A percentile compares a stretch with the other conserved stretches of the same genome.
Evolutionary conservation across 2,113 vertebrate species (phyloP).

Genomic region (Tor tambroides): DNA sequence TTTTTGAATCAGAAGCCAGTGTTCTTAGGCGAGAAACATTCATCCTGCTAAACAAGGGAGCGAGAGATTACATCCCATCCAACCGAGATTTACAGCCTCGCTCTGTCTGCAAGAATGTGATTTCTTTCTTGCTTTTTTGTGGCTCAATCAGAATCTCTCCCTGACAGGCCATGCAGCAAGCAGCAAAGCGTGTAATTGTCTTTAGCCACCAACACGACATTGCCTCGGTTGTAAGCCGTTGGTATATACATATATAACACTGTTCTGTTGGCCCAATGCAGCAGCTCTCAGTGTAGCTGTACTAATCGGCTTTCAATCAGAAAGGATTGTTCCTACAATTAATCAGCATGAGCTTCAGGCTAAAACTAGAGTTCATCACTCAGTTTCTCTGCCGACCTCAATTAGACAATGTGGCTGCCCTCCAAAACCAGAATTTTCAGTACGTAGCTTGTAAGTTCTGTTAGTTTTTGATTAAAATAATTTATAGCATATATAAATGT

Average conservation of each 20-base stretch:
- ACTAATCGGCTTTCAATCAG: slow-evolving; percentile 20
- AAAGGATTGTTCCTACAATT: slow-evolving; percentile 19
- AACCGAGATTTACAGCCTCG: slow-evolving; percentile 52
- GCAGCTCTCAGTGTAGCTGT: slow-evolving; percentile 10
- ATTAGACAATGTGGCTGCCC: slow-evolving; percentile 23
- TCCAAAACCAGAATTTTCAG: slow-evolving; percentile 35
- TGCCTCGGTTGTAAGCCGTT: slow-evolving; percentile 45
- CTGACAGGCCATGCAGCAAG: slow-evolving; percentile 49
- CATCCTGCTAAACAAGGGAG: slow-evolving; percentile 29
- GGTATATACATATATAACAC: slow-evolving; percentile 3
- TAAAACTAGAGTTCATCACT: slow-evolving; percentile 28
- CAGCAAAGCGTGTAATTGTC: slow-evolving; percentile 64
- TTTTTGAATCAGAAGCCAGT: slow-evolving; percentile 3
- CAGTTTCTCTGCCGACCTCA: slow-evolving; percentile 31
- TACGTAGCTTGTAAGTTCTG: neutral
- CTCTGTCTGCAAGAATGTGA: slow-evolving; percentile 51
- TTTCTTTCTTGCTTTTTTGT: slow-evolving; percentile 52
- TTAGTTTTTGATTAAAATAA: neutral
- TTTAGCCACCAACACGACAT: slow-evolving; percentile 43
- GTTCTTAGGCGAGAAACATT: slow-evolving; percentile 16
- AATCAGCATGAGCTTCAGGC: slow-evolving; percentile 8
- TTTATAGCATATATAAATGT: neutral
- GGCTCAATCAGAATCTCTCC: slow-evolving; percentile 56
- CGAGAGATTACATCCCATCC: slow-evolving; percentile 59
- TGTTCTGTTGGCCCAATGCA: neutral